phyloP scores from a whole-genome alignment of 2,113 vertebrate species.

The Arizona elegans region DNA sequence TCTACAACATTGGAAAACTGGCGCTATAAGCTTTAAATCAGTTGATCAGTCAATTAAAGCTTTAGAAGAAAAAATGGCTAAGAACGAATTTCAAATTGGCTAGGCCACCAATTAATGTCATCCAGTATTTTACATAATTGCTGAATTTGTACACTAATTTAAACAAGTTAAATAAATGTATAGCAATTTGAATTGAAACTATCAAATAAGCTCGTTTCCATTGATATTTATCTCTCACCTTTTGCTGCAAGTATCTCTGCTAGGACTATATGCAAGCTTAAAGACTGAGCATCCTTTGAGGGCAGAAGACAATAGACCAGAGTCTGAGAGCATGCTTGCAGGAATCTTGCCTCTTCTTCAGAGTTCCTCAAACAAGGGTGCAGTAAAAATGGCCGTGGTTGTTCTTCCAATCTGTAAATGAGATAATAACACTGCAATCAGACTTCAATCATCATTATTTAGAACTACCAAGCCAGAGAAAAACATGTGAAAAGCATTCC shows the following conservation, averaged over 20 bases:
- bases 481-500: not conserved
- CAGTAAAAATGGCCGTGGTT: constrained; percentile 83
- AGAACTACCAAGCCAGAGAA: not conserved
- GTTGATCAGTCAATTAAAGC: not conserved
- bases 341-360: constrained; percentile 87
- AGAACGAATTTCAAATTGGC: not conserved
- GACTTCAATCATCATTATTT: not conserved
- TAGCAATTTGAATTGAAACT: not conserved
- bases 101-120: not conserved
- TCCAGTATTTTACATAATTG: not conserved
- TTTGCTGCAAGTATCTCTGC: constrained; percentile 94
- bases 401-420: constrained; percentile 83
- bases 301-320: constrained; percentile 90
- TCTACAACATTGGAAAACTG: not conserved
- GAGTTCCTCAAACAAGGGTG: constrained; percentile 85
- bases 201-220: not conserved
- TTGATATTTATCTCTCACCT: constrained; percentile 86
- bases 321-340: constrained; percentile 88
- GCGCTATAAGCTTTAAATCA: not conserved
- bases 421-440: not conserved
- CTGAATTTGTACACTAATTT: not conserved
- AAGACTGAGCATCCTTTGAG: constrained; percentile 85
- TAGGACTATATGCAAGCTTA: constrained; percentile 88
- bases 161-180: not conserved
- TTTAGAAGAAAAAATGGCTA: not conserved